A percentile compares a stretch with the other conserved stretches of the same genome.
Evolutionary conservation across 2,797 vertebrate genomes (phyloP).

Genomic region (Anguilla anguilla): DNA sequence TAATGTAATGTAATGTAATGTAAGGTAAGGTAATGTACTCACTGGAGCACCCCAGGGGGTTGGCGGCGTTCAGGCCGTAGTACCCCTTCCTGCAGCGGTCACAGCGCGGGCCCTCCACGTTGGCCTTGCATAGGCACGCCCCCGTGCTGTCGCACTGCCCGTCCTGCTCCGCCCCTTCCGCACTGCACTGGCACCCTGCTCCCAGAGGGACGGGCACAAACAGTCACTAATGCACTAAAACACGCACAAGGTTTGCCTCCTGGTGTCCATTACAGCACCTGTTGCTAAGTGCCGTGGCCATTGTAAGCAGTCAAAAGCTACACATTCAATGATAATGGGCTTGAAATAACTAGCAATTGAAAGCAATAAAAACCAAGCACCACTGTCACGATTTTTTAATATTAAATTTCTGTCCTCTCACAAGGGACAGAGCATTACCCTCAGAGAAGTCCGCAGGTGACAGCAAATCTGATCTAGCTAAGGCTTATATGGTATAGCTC

Average conservation of each 20-base stretch:
- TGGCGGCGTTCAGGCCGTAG: slow-evolving; percentile 73
- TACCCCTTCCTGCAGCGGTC: slow-evolving; percentile 85
- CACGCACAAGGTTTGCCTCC: not conserved
- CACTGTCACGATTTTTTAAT: no score
- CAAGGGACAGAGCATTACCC: not conserved
- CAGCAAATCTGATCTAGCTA: not conserved
- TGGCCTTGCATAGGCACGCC: slow-evolving; percentile 83
- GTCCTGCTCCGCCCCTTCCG: slow-evolving; percentile 72
- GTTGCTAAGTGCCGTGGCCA: not conserved
- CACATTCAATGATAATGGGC: not conserved
- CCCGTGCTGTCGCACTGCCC: slow-evolving; percentile 77
- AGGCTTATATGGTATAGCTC: no score
- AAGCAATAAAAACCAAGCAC: not conserved
- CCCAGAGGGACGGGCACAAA: no score
- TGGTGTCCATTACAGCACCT: not conserved
- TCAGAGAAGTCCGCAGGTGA: not conserved
- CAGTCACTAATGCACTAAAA: not conserved
- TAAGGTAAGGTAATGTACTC: slow-evolving; percentile 59
- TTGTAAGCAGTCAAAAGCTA: no score
- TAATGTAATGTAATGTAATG: slow-evolving; percentile 22
- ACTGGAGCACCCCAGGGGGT: slow-evolving; percentile 85
- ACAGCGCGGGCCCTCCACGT: slow-evolving; percentile 84
- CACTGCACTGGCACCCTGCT: slow-evolving; percentile 84
- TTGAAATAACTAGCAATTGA: not conserved
- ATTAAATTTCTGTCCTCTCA: no score